Evolutionary conservation across 53 echinoderm and acorn worm genomes (phyloP).

Genomic region (Echinarachnius parma): DNA sequence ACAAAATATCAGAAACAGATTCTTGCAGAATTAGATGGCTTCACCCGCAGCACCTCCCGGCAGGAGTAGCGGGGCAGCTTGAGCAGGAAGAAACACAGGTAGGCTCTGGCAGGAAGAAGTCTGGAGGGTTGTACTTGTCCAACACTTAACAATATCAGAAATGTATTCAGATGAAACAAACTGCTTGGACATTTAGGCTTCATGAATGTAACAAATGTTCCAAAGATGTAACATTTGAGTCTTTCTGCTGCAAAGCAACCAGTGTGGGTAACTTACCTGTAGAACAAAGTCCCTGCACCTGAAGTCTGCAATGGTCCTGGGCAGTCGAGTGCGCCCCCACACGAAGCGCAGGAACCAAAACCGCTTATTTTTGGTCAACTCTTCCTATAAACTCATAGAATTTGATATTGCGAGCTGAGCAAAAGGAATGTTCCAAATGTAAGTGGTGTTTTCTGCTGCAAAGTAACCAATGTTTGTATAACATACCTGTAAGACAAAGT

Average conservation of each 20-base stretch:
- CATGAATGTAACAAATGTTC: too few species aligned
- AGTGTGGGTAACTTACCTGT: constrained; percentile 85
- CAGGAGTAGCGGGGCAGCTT: constrained; percentile 97
- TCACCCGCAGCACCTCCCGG: constrained; percentile 83
- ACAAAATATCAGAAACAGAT: too few species aligned
- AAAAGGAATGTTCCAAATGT: too few species aligned
- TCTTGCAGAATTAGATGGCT: constrained; percentile 97
- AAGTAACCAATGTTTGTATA: too few species aligned
- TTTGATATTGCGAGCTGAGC: too few species aligned
- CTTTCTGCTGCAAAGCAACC: too few species aligned
- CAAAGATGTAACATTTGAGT: too few species aligned
- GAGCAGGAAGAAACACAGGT: constrained; percentile 98
- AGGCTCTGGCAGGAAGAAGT: constrained; percentile 96
- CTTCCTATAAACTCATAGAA: constrained; percentile 99
- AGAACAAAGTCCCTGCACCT: constrained; percentile 94
- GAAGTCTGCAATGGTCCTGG: constrained; percentile 96
- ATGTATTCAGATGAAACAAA: background rate
- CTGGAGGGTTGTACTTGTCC: constrained; percentile 98
- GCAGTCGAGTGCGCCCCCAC: constrained; percentile 90
- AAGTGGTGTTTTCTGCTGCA: too few species aligned
- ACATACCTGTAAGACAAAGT: constrained; percentile 92
- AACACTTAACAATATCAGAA: constrained; percentile 59
- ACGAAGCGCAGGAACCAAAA: constrained; percentile 91
- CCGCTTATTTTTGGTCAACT: constrained; percentile 86
- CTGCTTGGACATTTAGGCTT: background rate